Evolutionary conservation across 35 echinoderm and acorn worm species (phyloP).

Genomic region (Apostichopus japonicus): DNA sequence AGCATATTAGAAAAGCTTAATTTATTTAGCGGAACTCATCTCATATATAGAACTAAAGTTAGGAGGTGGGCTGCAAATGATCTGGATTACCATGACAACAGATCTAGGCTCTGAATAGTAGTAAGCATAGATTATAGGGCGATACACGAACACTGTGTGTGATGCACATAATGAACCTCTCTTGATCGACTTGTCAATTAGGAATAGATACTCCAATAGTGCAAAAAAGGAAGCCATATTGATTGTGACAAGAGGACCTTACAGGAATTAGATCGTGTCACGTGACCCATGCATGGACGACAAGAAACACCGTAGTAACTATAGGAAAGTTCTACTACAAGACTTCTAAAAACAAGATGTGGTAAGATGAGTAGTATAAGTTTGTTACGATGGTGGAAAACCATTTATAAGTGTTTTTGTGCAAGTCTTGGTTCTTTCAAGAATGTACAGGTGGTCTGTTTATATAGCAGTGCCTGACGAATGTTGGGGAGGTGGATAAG

Average conservation of each 20-base stretch:
- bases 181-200: slow-evolving; percentile 15
- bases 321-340: no score
- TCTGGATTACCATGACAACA: neutral
- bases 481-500: no score
- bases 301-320: neutral
- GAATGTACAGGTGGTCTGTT: no score
- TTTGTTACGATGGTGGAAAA: no score
- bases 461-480: no score
- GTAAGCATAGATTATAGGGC: neutral
- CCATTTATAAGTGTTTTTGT: no score
- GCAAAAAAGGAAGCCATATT: slow-evolving; percentile 25
- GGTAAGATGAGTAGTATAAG: no score
- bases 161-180: neutral
- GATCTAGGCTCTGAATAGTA: slow-evolving; percentile 2
- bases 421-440: no score
- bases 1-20: neutral
- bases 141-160: neutral
- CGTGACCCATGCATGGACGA: neutral
- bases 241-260: neutral
- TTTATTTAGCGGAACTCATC: slow-evolving; percentile 3
- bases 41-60: neutral
- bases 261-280: neutral
- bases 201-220: slow-evolving; percentile 14
- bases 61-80: neutral
- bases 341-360: no score